Base-by-base conservation (phyloP, 2,113 vertebrate species). In the Hucho hucho region DNA sequence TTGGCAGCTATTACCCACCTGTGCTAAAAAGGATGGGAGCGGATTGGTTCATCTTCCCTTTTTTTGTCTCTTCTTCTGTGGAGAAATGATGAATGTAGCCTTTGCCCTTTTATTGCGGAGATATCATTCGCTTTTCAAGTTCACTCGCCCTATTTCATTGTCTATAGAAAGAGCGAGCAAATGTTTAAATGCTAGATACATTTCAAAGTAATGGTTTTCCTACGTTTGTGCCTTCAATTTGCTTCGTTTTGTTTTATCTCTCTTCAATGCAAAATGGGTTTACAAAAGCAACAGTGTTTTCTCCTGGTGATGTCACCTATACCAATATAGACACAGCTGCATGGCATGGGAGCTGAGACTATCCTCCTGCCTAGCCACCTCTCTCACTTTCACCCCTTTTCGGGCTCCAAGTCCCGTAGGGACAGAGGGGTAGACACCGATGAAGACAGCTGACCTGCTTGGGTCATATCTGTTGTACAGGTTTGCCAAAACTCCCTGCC, bases 281-380 rank as follows among this genome's bases (percentile, higher is more conserved):
- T 76, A 20, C 47, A 26, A 28, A 70, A 56, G 77, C 75, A 80
- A 76, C 80, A 80, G 26, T 78, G 75, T 83, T 53, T 37, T 13
- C 79, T 84, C 26, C 65, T 81, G 81, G 83, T 75, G 64, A 81
- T 84, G 82, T 82, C 84, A 87, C 83, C 83, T 81, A 85, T 84
- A 90, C 90, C 89, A 53, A 87, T 83, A 79, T 77, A 76, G 79
- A 58, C 70, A 66, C 90, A 90, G 90, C 88, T 88, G 89, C 67
- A 84, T 87, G 88, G 88, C 89, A 90, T 77, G 78, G 75, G 74
- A 85, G 64, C 73, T 67, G 79, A 76, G 76, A 84, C 81, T 75
- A 79, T 82, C 81, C 79, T 65, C 78, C 82, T 84, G 83, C 86
- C 86, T 83, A 82, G 81, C 63, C 79, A 66, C 75, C 14, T 20